These are phyloP conservation scores for Acleris cristana DNA, from an alignment of 2,888 invertebrate genomes.

Conservation along the genomic window DNA sequence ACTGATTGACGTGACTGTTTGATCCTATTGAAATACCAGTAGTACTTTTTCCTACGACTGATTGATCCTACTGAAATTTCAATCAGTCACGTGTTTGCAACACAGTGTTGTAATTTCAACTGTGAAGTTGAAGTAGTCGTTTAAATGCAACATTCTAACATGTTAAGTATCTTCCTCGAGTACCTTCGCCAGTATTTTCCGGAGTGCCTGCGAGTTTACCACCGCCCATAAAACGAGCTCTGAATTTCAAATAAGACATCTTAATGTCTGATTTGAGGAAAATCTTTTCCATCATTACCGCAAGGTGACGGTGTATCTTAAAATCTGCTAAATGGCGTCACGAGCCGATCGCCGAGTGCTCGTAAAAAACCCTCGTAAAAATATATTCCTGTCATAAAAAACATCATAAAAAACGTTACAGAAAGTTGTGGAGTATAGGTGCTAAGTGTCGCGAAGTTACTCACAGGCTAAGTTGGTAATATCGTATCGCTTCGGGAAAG, in stretches of 20 bases:
- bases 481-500: constrained; percentile 19
- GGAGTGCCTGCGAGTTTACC: background rate
- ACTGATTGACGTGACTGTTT: too few relatives aligned
- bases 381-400: constrained; percentile 34
- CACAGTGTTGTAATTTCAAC: too few relatives aligned
- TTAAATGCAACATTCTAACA: background rate
- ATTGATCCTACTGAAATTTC: too few relatives aligned
- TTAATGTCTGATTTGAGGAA: constrained; percentile 25
- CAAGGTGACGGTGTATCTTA: constrained; percentile 23
- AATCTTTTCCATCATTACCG: constrained; percentile 20
- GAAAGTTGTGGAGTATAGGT: constrained; percentile 8
- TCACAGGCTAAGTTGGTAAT: constrained; percentile 21
- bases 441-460: constrained; percentile 26
- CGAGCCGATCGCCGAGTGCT: constrained; percentile 35
- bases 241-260: constrained; percentile 22
- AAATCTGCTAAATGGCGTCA: constrained; percentile 21
- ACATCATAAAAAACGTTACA: constrained; percentile 26
- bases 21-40: too few relatives aligned
- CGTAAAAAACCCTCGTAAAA: constrained; percentile 34
- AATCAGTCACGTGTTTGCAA: too few relatives aligned
- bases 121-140: too few relatives aligned
- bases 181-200: background rate
- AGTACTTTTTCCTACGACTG: too few relatives aligned
- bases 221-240: background rate
- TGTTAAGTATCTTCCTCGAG: background rate